Evolutionary conservation across 2,797 vertebrate genomes (phyloP).

Genomic region (Sandelia bainsii): DNA sequence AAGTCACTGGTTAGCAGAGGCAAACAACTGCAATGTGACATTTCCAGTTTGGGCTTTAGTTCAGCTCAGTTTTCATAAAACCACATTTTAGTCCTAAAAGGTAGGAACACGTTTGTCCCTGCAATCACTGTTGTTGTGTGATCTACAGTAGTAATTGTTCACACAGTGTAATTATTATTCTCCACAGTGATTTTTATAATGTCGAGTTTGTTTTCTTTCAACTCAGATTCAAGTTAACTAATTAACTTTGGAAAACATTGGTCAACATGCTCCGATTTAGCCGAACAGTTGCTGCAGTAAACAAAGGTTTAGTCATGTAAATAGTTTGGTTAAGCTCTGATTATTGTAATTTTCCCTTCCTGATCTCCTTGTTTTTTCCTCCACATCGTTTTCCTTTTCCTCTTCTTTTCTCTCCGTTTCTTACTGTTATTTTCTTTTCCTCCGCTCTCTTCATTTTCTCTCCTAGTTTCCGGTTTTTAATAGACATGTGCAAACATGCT

Average conservation of each 20-base stretch:
- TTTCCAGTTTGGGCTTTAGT: too few species aligned
- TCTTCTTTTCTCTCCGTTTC: background rate
- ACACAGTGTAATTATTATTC: background rate
- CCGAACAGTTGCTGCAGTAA: slow-evolving; percentile 19
- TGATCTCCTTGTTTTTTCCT: background rate
- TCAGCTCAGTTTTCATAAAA: too few species aligned
- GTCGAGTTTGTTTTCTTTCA: background rate
- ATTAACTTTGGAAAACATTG: background rate
- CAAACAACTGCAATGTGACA: background rate
- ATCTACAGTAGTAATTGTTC: too few species aligned
- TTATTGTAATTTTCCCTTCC: background rate
- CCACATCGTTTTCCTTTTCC: background rate
- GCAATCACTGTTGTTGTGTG: background rate
- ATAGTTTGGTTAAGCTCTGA: slow-evolving; percentile 9
- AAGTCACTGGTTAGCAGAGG: too few species aligned
- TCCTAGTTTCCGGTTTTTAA: slow-evolving; percentile 35
- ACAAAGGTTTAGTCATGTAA: slow-evolving; percentile 16
- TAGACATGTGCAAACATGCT: slow-evolving; percentile 62
- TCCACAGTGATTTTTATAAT: background rate
- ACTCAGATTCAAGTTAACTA: slow-evolving; percentile 2
- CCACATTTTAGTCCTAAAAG: too few species aligned
- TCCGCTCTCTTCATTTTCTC: background rate
- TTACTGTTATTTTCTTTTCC: background rate
- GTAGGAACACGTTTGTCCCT: background rate
- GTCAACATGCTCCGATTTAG: slow-evolving; percentile 6